Conservation (phyloP, 1,140 invertebrate genomes). For the Ostrea edulis region DNA sequence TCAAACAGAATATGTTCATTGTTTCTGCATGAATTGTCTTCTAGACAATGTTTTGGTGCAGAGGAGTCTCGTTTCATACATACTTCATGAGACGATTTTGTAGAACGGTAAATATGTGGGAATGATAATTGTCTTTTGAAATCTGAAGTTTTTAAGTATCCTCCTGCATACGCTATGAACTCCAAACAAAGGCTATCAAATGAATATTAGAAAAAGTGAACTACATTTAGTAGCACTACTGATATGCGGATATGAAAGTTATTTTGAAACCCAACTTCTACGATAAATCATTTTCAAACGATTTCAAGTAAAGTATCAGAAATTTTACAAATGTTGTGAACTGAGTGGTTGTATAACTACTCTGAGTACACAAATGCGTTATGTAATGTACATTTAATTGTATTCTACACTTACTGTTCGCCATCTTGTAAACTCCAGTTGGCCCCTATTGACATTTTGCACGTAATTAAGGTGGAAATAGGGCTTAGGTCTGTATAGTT, state of each 20-base stretch:
- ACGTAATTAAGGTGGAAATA: neutral
- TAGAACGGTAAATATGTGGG: conserved; percentile 1
- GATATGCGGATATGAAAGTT: neutral
- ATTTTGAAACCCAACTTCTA: neutral
- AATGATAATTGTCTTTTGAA: neutral
- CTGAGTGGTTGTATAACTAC: too few relatives aligned
- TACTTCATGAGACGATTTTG: neutral
- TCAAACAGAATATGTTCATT: conserved; percentile 18
- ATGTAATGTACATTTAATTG: too few relatives aligned
- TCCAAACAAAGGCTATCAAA: conserved; percentile 37
- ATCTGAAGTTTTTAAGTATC: neutral
- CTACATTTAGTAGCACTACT: neutral
- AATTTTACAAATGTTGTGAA: too few relatives aligned
- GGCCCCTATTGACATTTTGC: neutral
- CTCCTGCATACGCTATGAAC: conserved; percentile 23
- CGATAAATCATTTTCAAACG: too few relatives aligned
- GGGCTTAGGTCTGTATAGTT: neutral
- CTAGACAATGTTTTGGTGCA: conserved; percentile 31
- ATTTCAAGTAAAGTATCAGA: too few relatives aligned
- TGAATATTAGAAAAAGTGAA: neutral
- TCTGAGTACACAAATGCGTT: too few relatives aligned
- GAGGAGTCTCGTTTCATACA: conserved; percentile 27
- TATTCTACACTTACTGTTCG: neutral
- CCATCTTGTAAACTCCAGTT: neutral
- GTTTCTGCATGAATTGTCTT: neutral